These are phyloP conservation scores for Conistra vaccinii DNA, from an alignment of 2,888 invertebrate genomes.

Conservation along the genomic window DNA sequence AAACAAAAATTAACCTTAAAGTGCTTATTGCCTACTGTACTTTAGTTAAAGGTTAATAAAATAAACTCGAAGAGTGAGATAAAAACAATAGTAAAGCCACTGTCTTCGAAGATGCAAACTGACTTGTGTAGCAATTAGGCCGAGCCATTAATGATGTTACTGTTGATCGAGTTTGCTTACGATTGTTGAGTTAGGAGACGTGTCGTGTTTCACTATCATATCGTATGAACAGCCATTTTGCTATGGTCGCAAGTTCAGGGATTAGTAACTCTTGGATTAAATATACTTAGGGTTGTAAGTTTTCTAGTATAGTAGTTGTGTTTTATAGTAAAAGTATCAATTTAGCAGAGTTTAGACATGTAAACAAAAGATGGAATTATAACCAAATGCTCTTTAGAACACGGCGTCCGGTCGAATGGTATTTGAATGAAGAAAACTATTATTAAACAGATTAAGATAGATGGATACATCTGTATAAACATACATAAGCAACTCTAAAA, in stretches of 20 bases:
- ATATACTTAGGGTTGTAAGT: not conserved
- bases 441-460: no score
- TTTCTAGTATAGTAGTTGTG: not conserved
- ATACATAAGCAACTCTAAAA: no score
- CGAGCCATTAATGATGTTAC: constrained; percentile 50
- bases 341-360: not conserved
- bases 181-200: constrained; percentile 27
- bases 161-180: constrained; percentile 50
- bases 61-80: not conserved
- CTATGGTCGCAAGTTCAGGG: no score
- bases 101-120: constrained; percentile 42
- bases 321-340: no score
- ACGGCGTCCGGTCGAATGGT: no score
- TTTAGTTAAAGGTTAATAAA: not conserved
- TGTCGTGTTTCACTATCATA: constrained; percentile 13
- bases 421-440: no score
- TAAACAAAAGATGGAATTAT: not conserved
- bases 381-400: not conserved
- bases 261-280: not conserved
- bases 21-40: not conserved
- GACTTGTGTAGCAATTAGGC: constrained; percentile 47
- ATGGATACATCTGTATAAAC: not conserved
- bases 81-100: constrained; percentile 31
- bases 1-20: not conserved
- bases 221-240: not conserved